phyloP scores from a whole-genome alignment of 2,797 vertebrate genomes.

The Myotis vivesi region DNA sequence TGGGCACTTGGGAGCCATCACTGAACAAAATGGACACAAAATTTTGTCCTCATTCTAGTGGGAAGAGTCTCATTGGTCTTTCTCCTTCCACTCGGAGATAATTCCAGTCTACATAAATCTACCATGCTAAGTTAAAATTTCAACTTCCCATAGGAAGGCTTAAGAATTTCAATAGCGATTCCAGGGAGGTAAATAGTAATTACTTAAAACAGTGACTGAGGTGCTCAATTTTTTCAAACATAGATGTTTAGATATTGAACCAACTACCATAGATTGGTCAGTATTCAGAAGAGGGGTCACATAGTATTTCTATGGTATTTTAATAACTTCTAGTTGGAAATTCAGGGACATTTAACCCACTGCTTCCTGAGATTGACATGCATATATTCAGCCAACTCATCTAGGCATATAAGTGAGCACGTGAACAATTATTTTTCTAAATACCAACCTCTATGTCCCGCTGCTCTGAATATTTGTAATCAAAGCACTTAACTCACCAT shows the following conservation, averaged over 20 bases:
- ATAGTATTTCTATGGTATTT: not conserved
- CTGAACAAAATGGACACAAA: not conserved
- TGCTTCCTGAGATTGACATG: not conserved
- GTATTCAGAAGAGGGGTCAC: not conserved
- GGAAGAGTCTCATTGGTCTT: not conserved
- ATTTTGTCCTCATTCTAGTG: not conserved
- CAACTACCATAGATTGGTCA: not conserved
- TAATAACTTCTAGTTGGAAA: constrained; percentile 20
- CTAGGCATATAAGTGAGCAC: not conserved
- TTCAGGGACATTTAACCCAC: not conserved
- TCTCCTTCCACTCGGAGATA: not conserved
- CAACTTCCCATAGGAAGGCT: not conserved
- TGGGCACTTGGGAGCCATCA: not conserved
- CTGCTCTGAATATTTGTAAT: constrained; percentile 5
- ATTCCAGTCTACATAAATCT: not conserved
- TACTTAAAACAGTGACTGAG: constrained; percentile 5
- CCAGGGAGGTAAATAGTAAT: not conserved
- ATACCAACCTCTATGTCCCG: not conserved
- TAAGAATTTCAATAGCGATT: constrained; percentile 20
- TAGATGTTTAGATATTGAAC: not conserved
- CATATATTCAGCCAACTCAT: not conserved
- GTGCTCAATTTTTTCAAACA: constrained; percentile 9
- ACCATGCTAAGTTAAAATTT: constrained; percentile 7
- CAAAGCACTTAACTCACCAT: not conserved
- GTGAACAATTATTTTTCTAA: constrained; percentile 3